These are phyloP conservation scores for Zoroaster sp. DNA, from an alignment of 53 echinoderm and acorn worm species.

Conservation along the genomic window DNA sequence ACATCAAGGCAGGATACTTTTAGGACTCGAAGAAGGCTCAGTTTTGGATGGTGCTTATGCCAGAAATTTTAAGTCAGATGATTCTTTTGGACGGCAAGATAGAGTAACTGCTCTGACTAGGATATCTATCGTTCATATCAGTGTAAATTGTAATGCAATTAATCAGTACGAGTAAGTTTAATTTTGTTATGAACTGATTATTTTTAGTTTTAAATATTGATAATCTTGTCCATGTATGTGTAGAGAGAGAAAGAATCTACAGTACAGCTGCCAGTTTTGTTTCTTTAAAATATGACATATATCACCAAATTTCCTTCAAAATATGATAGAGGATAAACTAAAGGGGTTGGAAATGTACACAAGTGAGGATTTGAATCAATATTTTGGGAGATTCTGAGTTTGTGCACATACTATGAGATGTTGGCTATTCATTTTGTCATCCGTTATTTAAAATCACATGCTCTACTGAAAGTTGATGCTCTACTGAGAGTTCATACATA, in stretches of 20 bases:
- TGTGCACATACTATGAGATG: too few species aligned
- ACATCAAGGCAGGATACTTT: not conserved
- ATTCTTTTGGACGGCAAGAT: not conserved
- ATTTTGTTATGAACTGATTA: not conserved
- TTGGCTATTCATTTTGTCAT: too few species aligned
- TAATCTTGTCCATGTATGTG: not conserved
- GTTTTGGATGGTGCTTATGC: not conserved
- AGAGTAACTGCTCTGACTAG: not conserved
- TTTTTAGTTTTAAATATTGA: not conserved
- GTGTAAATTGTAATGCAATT: not conserved
- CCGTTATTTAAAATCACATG: too few species aligned
- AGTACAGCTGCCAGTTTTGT: not conserved
- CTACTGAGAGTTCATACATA: too few species aligned
- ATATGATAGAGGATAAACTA: not conserved
- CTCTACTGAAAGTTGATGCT: too few species aligned
- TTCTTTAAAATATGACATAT: too few species aligned
- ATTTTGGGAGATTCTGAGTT: too few species aligned
- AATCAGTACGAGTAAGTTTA: not conserved
- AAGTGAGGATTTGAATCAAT: too few species aligned
- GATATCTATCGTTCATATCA: not conserved
- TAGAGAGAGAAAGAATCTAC: not conserved
- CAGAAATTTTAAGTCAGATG: not conserved
- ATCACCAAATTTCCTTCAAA: not conserved
- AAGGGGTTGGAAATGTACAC: too few species aligned
- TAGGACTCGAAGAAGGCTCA: not conserved